Conservation (phyloP, 2,797 vertebrate genomes). For the Heliangelus exortis region DNA sequence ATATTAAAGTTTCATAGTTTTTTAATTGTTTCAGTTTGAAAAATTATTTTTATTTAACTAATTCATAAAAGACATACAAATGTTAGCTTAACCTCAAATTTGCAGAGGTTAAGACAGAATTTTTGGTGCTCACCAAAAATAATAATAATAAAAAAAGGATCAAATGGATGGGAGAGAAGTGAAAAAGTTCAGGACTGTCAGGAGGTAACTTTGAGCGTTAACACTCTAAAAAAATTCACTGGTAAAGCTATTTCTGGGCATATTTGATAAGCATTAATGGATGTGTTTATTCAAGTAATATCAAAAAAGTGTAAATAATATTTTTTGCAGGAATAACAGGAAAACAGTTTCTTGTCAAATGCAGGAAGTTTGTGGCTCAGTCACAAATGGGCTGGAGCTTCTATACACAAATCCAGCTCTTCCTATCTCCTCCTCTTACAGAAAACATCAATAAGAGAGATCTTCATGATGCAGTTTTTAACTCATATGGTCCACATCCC, state of each 20-base stretch:
- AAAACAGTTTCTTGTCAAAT: neutral
- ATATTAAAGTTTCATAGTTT: neutral
- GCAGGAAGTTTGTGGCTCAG: neutral
- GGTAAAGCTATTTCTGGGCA: neutral
- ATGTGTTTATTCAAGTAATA: neutral
- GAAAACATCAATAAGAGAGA: neutral
- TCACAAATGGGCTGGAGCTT: neutral
- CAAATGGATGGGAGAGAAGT: neutral
- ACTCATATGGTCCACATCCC: accelerated
- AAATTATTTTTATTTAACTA: neutral
- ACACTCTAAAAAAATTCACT: neutral
- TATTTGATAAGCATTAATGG: neutral
- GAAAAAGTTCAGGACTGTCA: neutral
- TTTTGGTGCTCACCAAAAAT: neutral
- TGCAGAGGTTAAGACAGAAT: neutral
- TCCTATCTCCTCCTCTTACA: neutral
- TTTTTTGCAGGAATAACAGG: neutral
- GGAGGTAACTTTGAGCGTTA: neutral
- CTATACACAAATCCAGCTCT: neutral
- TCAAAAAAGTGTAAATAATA: neutral
- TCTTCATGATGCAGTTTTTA: neutral
- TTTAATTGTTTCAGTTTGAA: neutral
- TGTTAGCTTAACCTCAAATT: too few relatives aligned
- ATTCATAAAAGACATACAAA: neutral
- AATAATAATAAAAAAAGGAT: neutral